Evolutionary conservation across 2,797 vertebrate species (phyloP).

Genomic region (Enteromius argenteus): DNA sequence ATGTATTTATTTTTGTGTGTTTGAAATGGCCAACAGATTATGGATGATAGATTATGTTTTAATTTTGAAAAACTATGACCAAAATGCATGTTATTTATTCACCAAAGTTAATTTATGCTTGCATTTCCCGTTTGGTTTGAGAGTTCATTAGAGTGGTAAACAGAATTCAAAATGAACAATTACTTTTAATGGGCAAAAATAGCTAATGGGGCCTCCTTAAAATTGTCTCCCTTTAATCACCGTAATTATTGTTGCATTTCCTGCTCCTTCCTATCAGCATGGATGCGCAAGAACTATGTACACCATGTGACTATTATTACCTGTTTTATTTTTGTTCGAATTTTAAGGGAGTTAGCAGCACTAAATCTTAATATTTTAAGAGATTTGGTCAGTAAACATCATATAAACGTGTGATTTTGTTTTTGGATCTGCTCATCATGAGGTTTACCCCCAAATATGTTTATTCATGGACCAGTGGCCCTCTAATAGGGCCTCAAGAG

Average conservation of each 20-base stretch:
- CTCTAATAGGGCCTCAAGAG: conserved; percentile 52
- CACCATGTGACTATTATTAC: background rate
- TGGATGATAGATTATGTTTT: background rate
- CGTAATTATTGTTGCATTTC: background rate
- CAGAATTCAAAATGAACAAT: conserved; percentile 21
- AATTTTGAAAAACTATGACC: background rate
- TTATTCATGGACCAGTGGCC: conserved; percentile 7
- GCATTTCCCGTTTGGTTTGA: background rate
- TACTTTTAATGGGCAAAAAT: conserved; percentile 18
- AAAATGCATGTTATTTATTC: background rate
- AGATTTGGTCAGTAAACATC: conserved; percentile 17
- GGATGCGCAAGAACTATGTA: background rate
- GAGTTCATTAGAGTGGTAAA: conserved; percentile 14
- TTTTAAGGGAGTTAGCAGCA: background rate
- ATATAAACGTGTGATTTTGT: conserved; percentile 36
- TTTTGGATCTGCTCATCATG: conserved; percentile 24
- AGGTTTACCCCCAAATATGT: conserved; percentile 9
- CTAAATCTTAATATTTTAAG: background rate
- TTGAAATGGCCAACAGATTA: background rate
- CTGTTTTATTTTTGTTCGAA: background rate
- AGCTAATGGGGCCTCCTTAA: background rate
- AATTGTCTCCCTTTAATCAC: background rate
- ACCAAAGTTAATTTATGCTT: background rate
- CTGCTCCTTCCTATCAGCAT: background rate
- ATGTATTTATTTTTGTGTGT: background rate